These are phyloP conservation scores for Nibea albiflora DNA, from an alignment of 2,113 vertebrate species.

Conservation along the genomic window DNA sequence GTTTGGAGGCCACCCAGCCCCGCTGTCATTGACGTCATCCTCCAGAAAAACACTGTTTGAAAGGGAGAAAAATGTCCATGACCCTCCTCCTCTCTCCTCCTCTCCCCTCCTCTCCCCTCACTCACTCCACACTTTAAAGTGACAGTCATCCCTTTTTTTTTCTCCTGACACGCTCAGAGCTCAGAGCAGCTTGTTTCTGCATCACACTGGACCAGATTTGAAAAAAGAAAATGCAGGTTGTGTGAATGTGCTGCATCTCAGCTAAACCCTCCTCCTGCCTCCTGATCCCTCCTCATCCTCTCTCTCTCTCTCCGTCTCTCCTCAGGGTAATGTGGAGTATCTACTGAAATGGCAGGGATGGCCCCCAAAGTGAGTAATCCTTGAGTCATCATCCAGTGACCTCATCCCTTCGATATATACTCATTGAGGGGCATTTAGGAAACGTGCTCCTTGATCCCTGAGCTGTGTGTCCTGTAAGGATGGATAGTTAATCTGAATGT, in stretches of 20 bases:
- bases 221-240: neutral
- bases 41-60: constrained; percentile 63
- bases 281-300: neutral
- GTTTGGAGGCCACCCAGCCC: constrained; percentile 63
- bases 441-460: neutral
- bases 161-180: neutral
- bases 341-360: constrained; percentile 99
- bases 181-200: neutral
- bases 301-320: constrained; percentile 48
- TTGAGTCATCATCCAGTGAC: constrained; percentile 66
- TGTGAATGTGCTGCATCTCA: neutral
- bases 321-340: constrained; percentile 97
- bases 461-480: neutral
- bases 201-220: neutral
- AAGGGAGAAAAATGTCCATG: constrained; percentile 52
- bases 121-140: constrained; percentile 51
- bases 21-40: constrained; percentile 75
- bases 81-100: constrained; percentile 30
- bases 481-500: neutral
- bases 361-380: constrained; percentile 95
- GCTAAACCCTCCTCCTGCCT: constrained; percentile 1
- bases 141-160: constrained; percentile 37
- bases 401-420: constrained; percentile 50
- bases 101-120: neutral
- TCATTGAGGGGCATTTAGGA: neutral